Percentiles rank a stretch among this genome's conserved stretches.
These are phyloP conservation scores for Alectura lathami DNA, from an alignment of 2,113 vertebrate genomes.

Conservation along the genomic window DNA sequence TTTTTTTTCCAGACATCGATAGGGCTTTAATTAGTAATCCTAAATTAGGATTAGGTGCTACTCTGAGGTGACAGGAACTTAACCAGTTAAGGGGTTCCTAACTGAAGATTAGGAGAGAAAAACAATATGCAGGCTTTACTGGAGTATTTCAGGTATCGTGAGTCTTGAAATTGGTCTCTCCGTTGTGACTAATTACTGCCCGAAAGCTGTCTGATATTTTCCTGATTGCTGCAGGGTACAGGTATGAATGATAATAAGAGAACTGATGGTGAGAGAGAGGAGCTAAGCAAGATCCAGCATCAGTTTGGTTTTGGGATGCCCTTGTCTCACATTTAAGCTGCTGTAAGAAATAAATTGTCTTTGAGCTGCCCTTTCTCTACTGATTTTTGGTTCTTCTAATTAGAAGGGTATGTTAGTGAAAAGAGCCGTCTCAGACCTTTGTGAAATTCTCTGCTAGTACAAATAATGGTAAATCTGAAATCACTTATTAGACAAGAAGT, in stretches of 20 bases:
- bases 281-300: not conserved
- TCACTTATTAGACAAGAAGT: constrained; percentile 67
- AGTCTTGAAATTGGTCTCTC: not conserved
- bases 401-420: constrained; percentile 58
- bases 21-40: not conserved
- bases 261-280: not conserved
- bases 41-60: not conserved
- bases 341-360: constrained; percentile 60
- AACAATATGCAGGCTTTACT: not conserved
- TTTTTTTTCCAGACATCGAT: not conserved
- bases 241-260: not conserved
- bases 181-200: not conserved
- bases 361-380: constrained; percentile 49
- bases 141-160: not conserved
- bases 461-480: constrained; percentile 67
- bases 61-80: not conserved
- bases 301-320: constrained; percentile 3
- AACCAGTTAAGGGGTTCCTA: not conserved
- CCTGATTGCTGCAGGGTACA: not conserved
- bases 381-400: constrained; percentile 35
- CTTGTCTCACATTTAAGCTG: constrained; percentile 37
- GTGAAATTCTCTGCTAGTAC: constrained; percentile 52
- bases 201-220: not conserved
- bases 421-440: constrained; percentile 60
- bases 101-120: not conserved